Evolutionary conservation across 2,888 invertebrate genomes (phyloP).

Genomic region (Hypselothyrea guttata): DNA sequence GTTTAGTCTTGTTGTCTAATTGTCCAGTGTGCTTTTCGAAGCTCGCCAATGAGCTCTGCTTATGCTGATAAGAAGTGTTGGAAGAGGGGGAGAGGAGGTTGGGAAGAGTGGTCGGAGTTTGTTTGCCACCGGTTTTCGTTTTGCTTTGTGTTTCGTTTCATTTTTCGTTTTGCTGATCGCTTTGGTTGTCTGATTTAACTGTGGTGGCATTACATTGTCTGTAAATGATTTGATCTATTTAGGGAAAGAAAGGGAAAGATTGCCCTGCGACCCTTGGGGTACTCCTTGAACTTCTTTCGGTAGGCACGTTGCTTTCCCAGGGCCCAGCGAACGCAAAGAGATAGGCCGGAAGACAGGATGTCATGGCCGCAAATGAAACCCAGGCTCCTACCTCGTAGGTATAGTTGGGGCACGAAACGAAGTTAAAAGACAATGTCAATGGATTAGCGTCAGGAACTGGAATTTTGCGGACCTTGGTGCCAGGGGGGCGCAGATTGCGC

Average conservation of each 20-base stretch:
- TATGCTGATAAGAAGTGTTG: no score
- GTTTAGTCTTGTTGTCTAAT: no score
- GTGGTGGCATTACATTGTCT: no score
- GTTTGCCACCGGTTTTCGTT: no score
- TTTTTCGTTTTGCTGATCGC: no score
- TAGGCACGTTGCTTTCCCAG: slow-evolving; percentile 96
- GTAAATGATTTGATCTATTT: no score
- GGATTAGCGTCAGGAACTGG: slow-evolving; percentile 94
- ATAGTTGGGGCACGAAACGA: slow-evolving; percentile 99
- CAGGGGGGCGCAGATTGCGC: slow-evolving; percentile 95
- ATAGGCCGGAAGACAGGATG: slow-evolving; percentile 96
- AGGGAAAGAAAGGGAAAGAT: slow-evolving; percentile 95
- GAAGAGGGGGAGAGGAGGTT: no score
- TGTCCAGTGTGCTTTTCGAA: no score
- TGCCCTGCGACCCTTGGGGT: slow-evolving; percentile 93
- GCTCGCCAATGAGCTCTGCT: no score
- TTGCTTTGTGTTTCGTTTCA: no score
- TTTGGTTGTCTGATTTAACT: no score
- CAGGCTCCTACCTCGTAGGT: slow-evolving; percentile 97
- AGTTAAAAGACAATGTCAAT: slow-evolving; percentile 92
- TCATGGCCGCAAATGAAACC: slow-evolving; percentile 96
- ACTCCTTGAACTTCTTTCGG: slow-evolving; percentile 95
- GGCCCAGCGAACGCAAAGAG: slow-evolving; percentile 97
- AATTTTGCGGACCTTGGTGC: slow-evolving; percentile 94
- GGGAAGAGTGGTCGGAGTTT: no score